Base-by-base conservation (phyloP, 1,140 invertebrate species). In the Drosophila carrolli region DNA sequence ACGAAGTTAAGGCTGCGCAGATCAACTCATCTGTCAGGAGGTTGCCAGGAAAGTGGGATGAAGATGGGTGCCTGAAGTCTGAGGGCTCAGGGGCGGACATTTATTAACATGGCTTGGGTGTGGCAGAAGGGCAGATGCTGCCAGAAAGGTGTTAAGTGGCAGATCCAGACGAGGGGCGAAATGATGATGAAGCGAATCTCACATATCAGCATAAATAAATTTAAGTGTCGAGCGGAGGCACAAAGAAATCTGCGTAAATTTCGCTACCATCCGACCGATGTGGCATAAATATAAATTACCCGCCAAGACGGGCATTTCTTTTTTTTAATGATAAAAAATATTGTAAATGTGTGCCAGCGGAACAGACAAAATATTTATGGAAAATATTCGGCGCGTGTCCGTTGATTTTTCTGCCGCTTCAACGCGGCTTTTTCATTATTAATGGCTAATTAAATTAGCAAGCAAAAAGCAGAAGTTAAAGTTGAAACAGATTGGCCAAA, bases 401-500 rank as follows among this genome's bases (percentile, higher is more conserved):
- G 50, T 63, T 54, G 73, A 62, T 48, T 48, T 27, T 29, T 27
- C 43, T 32, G 29, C 11, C 37, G 9, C 38, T 13, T 14, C 13
- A 19, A 51, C 48, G 55, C 40, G 50, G n/a, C 14, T 63, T 55
- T 40, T 78, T 38, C 67, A 54, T 74, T 63, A 68, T 86, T 81
- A 79, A 82, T 86, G 83, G 83, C 63, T 86, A 86, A 86, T 86
- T 86, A 88, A 86, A 88, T 79, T 86, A 75, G 65, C 65, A 70
- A 76, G 48, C 47, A 13, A 46, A 44, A 53, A 43, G 19, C 51
- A 23, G 32, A 43, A 73, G 57, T 14, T 48, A 54, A 29, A 61
- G 50, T 51, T 47, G 29, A 58, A 61, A 59, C 44, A 65, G 59
- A 47, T n/a, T 13, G 32, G 4, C 14, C 5, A 32, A 1, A 71